Evolutionary conservation across 2,888 invertebrate species (phyloP).

Genomic region (Tinea pellionella): DNA sequence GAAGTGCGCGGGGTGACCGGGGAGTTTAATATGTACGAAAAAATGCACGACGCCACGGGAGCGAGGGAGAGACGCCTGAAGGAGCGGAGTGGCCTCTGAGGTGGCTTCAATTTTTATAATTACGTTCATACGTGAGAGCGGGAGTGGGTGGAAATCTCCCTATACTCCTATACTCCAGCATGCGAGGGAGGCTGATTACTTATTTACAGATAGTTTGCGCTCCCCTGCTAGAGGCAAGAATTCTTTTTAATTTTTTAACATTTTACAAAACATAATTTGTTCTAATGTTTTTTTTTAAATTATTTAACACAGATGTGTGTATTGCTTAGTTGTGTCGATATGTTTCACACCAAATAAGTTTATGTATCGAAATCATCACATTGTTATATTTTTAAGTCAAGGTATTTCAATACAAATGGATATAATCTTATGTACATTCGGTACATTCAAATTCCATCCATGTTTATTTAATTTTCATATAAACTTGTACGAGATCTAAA

Average conservation of each 20-base stretch:
- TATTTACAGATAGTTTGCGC: constrained; percentile 46
- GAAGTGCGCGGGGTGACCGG: constrained; percentile 42
- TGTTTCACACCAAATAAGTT: too few species aligned
- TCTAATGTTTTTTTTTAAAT: too few species aligned
- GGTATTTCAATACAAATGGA: too few species aligned
- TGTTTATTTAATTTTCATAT: not conserved
- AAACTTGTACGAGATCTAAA: not conserved
- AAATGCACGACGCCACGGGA: constrained; percentile 65
- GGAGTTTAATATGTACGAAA: constrained; percentile 70
- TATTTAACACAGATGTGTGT: too few species aligned
- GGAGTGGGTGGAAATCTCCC: constrained; percentile 32
- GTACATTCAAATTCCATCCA: too few species aligned
- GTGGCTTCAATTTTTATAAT: constrained; percentile 69
- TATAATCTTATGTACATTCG: too few species aligned
- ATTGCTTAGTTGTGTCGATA: too few species aligned
- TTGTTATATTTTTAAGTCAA: too few species aligned
- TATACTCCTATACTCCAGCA: constrained; percentile 27
- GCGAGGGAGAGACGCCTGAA: constrained; percentile 41
- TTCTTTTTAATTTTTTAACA: constrained; percentile 42
- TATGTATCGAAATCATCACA: too few species aligned
- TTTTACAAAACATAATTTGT: constrained; percentile 1
- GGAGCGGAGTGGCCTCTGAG: constrained; percentile 47
- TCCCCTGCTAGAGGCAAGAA: constrained; percentile 30
- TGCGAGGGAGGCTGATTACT: constrained; percentile 32
- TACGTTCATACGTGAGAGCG: constrained; percentile 73